A percentile compares a stretch with the other conserved stretches of the same genome.
These are phyloP conservation scores for Corbicula japonica DNA, from an alignment of 2,888 invertebrate species.

Conservation along the genomic window DNA sequence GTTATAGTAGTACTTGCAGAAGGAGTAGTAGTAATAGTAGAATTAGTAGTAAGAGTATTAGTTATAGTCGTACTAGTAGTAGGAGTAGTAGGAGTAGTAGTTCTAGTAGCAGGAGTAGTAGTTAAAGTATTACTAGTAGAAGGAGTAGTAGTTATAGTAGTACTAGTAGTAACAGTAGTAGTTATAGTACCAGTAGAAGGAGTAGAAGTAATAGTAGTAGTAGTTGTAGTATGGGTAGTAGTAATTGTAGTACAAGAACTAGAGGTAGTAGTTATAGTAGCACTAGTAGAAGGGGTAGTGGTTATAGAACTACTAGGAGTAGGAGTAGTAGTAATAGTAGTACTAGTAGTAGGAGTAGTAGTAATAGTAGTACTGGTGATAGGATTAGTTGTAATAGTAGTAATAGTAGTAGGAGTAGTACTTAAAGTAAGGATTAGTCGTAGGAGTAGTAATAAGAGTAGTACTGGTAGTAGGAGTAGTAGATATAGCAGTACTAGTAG, in stretches of 20 bases:
- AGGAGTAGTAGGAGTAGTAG: no score
- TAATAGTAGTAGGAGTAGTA: no score
- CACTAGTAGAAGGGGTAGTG: background rate
- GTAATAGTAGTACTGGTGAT: background rate
- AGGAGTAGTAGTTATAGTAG: background rate
- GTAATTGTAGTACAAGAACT: background rate
- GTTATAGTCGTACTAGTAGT: no score
- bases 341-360: no score
- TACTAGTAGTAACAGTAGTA: conserved; percentile 1
- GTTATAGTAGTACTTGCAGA: background rate
- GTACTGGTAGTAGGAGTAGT: no score
- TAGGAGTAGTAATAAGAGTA: no score
- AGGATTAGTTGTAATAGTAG: background rate
- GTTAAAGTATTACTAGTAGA: background rate
- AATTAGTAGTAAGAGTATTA: background rate
- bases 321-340: no score
- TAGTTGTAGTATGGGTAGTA: no score
- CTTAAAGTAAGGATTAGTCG: background rate
- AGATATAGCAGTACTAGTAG: background rate
- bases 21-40: no score
- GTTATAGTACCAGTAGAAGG: background rate
- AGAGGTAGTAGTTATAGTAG: background rate
- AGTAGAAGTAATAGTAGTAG: conserved; percentile 1
- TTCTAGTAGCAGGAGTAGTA: background rate
- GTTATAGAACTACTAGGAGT: background rate